Percentiles rank a stretch among this genome's conserved stretches.
Conservation (phyloP, 2,888 invertebrate species). For the Synanthedon formicaeformis region DNA sequence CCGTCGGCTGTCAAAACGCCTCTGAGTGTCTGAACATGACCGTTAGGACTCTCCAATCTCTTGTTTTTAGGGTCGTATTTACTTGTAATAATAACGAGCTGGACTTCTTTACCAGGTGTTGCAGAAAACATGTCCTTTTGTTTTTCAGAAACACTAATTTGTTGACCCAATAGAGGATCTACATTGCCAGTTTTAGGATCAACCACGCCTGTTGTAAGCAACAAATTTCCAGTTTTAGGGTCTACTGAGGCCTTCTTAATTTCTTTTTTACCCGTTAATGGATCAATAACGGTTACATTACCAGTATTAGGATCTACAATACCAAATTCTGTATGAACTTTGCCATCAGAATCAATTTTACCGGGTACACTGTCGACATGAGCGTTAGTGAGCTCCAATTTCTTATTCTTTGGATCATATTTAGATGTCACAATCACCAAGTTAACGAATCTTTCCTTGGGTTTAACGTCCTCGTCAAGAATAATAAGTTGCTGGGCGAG, state of each 20-base stretch:
- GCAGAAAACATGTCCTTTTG: constrained; percentile 34
- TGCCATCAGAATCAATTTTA: constrained; percentile 54
- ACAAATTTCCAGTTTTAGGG: constrained; percentile 70
- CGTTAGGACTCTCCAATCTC: constrained; percentile 68
- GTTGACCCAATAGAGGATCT: constrained; percentile 65
- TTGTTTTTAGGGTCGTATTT: constrained; percentile 72
- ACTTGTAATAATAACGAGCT: constrained; percentile 63
- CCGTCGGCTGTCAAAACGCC: constrained; percentile 58
- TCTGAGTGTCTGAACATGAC: constrained; percentile 62
- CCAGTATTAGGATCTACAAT: constrained; percentile 71
- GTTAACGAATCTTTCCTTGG: constrained; percentile 57
- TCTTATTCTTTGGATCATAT: constrained; percentile 68
- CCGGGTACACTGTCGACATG: constrained; percentile 51
- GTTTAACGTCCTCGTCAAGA: constrained; percentile 57
- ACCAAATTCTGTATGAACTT: constrained; percentile 71
- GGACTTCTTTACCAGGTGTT: constrained; percentile 49
- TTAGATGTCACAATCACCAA: constrained; percentile 69
- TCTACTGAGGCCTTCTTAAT: constrained; percentile 72
- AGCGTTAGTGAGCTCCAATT: constrained; percentile 62
- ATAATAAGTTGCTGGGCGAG: constrained; percentile 69
- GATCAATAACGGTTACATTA: constrained; percentile 70
- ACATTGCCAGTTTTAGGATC: constrained; percentile 68
- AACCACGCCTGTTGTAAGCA: constrained; percentile 57
- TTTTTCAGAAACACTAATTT: constrained; percentile 47
- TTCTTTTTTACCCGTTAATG: constrained; percentile 70